Evolutionary conservation across 2,113 vertebrate species (phyloP).

Genomic region (Corydoras sp.): DNA sequence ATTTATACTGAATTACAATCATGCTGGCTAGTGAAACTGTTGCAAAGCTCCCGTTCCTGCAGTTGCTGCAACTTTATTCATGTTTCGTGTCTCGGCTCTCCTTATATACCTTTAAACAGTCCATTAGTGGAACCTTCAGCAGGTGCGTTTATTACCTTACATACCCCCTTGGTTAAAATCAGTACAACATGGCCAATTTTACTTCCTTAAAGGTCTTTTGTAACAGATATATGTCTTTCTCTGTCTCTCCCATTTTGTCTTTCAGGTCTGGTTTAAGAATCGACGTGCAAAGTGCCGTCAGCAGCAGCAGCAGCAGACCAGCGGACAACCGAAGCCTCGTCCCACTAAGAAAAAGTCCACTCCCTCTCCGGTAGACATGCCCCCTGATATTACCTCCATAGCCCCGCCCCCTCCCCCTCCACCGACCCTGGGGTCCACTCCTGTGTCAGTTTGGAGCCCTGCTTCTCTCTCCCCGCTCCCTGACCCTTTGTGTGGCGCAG

Average conservation of each 20-base stretch:
- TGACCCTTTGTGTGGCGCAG: conserved; percentile 68
- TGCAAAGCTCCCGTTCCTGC: too few species aligned
- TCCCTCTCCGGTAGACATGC: conserved; percentile 60
- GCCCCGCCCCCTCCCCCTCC: conserved; percentile 56
- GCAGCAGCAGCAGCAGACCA: conserved; percentile 76
- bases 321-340: conserved; percentile 73
- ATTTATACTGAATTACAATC: too few species aligned
- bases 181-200: too few species aligned
- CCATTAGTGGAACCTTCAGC: background rate
- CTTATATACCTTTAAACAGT: background rate
- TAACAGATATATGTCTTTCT: background rate
- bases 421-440: conserved; percentile 58
- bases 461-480: conserved; percentile 75
- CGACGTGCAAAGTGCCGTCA: conserved; percentile 79
- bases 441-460: conserved; percentile 79
- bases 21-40: too few species aligned
- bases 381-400: conserved; percentile 57
- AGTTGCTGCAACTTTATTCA: too few species aligned
- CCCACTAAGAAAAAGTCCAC: conserved; percentile 77
- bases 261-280: conserved; percentile 79
- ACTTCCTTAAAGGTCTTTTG: too few species aligned
- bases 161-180: too few species aligned
- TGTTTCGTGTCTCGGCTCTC: too few species aligned
- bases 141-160: too few species aligned
- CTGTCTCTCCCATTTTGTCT: background rate